A percentile compares a stretch with the other conserved stretches of the same genome.
phyloP scores from a whole-genome alignment of 2,888 invertebrate genomes.

The Sphaerophoria rueppellii region DNA sequence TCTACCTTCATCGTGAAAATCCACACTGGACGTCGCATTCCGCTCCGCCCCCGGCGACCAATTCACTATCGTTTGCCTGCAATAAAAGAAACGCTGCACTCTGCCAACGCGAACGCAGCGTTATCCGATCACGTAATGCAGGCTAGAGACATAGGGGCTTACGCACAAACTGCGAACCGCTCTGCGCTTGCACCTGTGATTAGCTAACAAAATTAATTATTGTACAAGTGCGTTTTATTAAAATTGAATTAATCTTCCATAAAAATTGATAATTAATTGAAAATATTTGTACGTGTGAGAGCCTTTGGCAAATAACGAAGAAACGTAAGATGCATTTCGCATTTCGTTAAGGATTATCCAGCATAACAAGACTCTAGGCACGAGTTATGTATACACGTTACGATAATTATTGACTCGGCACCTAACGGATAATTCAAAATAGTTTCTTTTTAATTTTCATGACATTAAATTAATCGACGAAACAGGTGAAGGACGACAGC shows the following conservation, averaged over 20 bases:
- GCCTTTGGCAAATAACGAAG: background rate
- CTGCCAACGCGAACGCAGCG: too few relatives aligned
- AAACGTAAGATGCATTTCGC: background rate
- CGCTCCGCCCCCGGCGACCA: background rate
- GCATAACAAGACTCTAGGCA: conserved; percentile 9
- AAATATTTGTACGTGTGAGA: background rate
- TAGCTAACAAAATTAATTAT: conserved; percentile 59
- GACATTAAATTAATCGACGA: conserved; percentile 61
- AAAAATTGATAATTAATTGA: conserved; percentile 67
- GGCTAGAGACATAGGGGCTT: background rate
- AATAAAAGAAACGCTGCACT: background rate
- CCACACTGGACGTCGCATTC: too few relatives aligned
- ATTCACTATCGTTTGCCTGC: background rate
- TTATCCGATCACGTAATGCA: conserved; percentile 62
- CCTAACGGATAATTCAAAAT: conserved; percentile 24
- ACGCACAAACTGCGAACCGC: conserved; percentile 29
- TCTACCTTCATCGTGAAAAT: conserved; percentile 18
- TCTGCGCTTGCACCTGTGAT: conserved; percentile 47
- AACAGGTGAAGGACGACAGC: conserved; percentile 70
- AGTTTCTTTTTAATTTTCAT: conserved; percentile 47
- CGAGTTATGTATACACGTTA: conserved; percentile 26
- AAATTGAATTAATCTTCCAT: conserved; percentile 67
- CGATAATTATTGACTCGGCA: background rate
- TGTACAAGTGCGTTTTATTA: conserved; percentile 42
- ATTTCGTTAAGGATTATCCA: conserved; percentile 33